Evolutionary conservation across 2,888 invertebrate species (phyloP), one percentile per base, ranked within the genome.

Genomic region (Drosophila helvetica): DNA sequence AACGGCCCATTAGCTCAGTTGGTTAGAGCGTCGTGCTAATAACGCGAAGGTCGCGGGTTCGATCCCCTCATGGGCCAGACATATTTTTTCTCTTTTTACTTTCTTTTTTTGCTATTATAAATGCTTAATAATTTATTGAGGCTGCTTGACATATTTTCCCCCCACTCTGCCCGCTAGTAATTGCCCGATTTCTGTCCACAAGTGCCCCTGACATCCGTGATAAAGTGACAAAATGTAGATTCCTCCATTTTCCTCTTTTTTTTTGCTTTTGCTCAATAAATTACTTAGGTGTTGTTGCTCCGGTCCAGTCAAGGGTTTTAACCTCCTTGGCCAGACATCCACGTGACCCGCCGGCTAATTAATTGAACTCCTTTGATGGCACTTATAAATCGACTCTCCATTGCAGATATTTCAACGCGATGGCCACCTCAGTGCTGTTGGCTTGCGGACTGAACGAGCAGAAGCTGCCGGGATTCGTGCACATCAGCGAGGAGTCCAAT

Each of bases 401-500:
- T 78, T 78, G 25, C 72, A 78, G 87, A 48, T 59, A 45, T 42
- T 59, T 74, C 63, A 64, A 61, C 58, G 80, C 92, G 86, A 95
- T 95, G 95, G 93, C 95, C 75, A 92, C 94, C 72, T 94, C 94
- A 78, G 93, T 96, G 59, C 90, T 95, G 75, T 91, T 94, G 64
- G 93, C 94, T 57, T 93, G 96, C 61, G 94, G 95, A 55, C 92
- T 96, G 73, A 92, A 91, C 61, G 95, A 95, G 81, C 93, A 93
- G 79, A 92, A 93, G 55, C 91, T 94, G 69, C 91, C 93, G 52
- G 89, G 92, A 30, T 92, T 95, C 46, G 93, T 96, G 68, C 93
- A 95, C 56, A 93, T 96, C 33, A 95, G 94, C 88, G 96, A 96
- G 91, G 93, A 94, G 53, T 94, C 94, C 70, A 93, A 94, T 55